phyloP scores from a whole-genome alignment of 2,113 vertebrate species.

The Trinectes maculatus region DNA sequence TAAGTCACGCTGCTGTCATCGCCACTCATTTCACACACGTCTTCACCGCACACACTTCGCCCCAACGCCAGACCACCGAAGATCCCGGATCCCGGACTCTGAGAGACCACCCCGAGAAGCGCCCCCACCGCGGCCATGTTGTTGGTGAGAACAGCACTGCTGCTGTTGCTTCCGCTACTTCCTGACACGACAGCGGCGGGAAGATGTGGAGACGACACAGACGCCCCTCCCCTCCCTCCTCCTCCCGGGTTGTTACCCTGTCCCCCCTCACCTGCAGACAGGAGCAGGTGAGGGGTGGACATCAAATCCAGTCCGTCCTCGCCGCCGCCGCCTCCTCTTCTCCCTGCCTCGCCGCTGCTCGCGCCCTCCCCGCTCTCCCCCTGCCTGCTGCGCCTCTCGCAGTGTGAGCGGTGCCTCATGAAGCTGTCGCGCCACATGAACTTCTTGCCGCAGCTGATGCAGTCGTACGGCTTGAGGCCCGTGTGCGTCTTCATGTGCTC shows the following conservation, averaged over 20 bases:
- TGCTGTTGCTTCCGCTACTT: constrained; percentile 6
- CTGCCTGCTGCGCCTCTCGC: constrained; percentile 83
- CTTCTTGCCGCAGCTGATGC: constrained; percentile 88
- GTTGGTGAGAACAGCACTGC: constrained; percentile 26
- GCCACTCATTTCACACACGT: constrained; percentile 73
- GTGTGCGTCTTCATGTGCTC: constrained; percentile 98
- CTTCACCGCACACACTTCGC: constrained; percentile 66
- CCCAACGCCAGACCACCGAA: constrained; percentile 65
- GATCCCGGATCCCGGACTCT: constrained; percentile 59
- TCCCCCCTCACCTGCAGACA: constrained; percentile 64
- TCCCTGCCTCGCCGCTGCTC: constrained; percentile 64
- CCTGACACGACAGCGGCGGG: constrained; percentile 25
- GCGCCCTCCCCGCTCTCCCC: constrained; percentile 17
- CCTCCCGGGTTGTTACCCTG: constrained; percentile 46
- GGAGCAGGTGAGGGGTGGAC: constrained; percentile 70
- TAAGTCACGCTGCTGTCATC: constrained; percentile 78
- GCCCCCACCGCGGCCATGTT: constrained; percentile 49
- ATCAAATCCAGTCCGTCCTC: constrained; percentile 61
- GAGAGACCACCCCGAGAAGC: constrained; percentile 61
- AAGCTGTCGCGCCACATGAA: constrained; percentile 98
- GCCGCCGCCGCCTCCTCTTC: constrained; percentile 33
- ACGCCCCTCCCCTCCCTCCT: constrained; percentile 51
- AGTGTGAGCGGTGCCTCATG: constrained; percentile 91
- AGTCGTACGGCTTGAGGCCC: constrained; percentile 92
- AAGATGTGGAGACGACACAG: constrained; percentile 59